phyloP scores from a whole-genome alignment of 2,797 vertebrate species.

The Lindbergichthys nudifrons region DNA sequence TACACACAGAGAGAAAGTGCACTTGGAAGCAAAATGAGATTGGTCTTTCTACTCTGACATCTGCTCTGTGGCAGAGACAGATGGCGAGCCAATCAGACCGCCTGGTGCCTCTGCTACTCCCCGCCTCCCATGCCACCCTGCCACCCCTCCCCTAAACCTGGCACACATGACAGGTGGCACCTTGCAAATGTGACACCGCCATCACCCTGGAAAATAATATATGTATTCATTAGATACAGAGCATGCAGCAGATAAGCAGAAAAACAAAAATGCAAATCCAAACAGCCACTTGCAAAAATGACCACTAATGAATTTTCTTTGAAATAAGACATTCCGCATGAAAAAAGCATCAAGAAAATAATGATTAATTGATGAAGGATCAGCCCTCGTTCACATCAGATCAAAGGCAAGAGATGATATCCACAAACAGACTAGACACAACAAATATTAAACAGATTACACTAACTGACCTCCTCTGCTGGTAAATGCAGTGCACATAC shows the following conservation, averaged over 20 bases:
- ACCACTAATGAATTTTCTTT: too few species aligned
- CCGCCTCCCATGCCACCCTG: constrained; percentile 46
- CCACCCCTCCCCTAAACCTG: constrained; percentile 59
- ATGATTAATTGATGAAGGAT: too few species aligned
- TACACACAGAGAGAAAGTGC: constrained; percentile 45
- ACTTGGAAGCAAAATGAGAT: constrained; percentile 49
- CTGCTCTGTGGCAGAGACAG: constrained; percentile 79
- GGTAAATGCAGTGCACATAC: constrained; percentile 8
- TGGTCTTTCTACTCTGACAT: constrained; percentile 71
- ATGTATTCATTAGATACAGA: constrained; percentile 39
- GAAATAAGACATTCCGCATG: too few species aligned
- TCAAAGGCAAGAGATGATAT: neutral
- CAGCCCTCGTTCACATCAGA: too few species aligned
- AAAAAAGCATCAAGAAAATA: too few species aligned
- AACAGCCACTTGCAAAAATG: neutral
- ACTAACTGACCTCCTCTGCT: neutral
- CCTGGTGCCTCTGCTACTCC: constrained; percentile 65
- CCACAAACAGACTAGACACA: neutral
- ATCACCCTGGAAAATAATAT: constrained; percentile 41
- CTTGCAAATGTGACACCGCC: constrained; percentile 55
- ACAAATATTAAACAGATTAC: neutral
- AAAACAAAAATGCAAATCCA: neutral
- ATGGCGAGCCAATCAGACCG: constrained; percentile 77
- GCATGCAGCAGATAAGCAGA: constrained; percentile 3
- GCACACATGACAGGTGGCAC: constrained; percentile 66